Conservation (phyloP, 2,888 invertebrate species). For the Drosophila leonis region DNA sequence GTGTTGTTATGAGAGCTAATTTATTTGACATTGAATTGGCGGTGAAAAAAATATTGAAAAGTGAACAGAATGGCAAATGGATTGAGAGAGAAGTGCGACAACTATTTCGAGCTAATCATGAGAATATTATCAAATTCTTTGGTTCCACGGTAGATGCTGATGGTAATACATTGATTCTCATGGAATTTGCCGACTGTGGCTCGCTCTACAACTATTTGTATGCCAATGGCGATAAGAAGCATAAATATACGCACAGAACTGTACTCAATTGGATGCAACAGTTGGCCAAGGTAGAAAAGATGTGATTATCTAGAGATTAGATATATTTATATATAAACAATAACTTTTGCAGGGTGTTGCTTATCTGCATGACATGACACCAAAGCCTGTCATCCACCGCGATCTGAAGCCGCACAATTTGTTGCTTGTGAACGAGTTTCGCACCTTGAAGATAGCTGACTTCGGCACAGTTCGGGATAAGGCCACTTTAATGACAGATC, state of each 20-base stretch:
- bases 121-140: conserved; percentile 13
- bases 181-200: conserved; percentile 33
- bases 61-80: not conserved
- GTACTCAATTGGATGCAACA: conserved; percentile 26
- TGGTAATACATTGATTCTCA: conserved; percentile 6
- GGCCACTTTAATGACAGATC: not conserved
- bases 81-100: conserved; percentile 15
- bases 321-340: too few relatives aligned
- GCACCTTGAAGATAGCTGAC: conserved; percentile 25
- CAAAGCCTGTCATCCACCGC: conserved; percentile 22
- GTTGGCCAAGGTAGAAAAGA: conserved; percentile 20
- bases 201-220: conserved; percentile 21
- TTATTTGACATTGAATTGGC: not conserved
- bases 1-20: conserved; percentile 2
- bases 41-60: not conserved
- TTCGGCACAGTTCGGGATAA: conserved; percentile 26
- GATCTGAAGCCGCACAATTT: conserved; percentile 29
- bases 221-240: not conserved
- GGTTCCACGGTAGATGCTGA: conserved; percentile 1
- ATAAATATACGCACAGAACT: not conserved
- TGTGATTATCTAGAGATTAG: not conserved
- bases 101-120: conserved; percentile 2
- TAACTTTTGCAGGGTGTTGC: conserved; percentile 20
- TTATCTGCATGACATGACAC: conserved; percentile 17
- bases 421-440: conserved; percentile 11